These are phyloP conservation scores for Monopterus albus DNA, from an alignment of 2,113 vertebrate species.

Conservation along the genomic window DNA sequence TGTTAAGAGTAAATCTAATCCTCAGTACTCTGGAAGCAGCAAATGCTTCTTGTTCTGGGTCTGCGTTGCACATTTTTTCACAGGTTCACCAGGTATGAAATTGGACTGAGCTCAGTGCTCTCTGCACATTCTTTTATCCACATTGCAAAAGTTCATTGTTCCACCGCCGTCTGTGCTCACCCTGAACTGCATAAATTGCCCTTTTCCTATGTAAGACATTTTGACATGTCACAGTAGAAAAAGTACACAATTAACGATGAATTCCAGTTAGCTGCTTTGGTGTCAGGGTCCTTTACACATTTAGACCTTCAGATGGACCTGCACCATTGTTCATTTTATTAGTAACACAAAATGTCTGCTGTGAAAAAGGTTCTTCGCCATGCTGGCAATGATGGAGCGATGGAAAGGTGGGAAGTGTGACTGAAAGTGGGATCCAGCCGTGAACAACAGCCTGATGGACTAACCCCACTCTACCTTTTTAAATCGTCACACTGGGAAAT, in stretches of 20 bases:
- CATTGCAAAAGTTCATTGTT: too few species aligned
- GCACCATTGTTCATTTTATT: constrained; percentile 4
- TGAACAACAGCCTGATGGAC: neutral
- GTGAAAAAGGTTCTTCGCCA: neutral
- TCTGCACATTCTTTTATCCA: too few species aligned
- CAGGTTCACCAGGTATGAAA: too few species aligned
- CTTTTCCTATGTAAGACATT: too few species aligned
- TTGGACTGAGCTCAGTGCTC: too few species aligned
- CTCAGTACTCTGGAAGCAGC: too few species aligned
- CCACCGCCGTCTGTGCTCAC: too few species aligned
- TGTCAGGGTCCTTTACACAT: neutral
- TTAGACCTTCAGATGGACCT: neutral
- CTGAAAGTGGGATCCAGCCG: neutral
- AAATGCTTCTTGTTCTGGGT: too few species aligned
- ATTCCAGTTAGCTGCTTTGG: neutral
- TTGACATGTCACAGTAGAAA: too few species aligned
- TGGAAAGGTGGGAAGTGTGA: neutral
- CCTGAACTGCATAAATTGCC: too few species aligned
- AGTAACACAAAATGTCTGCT: neutral
- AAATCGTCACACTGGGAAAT: neutral
- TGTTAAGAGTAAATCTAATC: neutral
- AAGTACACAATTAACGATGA: too few species aligned
- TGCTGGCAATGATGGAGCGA: neutral
- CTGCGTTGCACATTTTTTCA: too few species aligned
- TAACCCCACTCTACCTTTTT: neutral